These are phyloP conservation scores for Chrysocyon brachyurus DNA, from an alignment of 2,797 vertebrate species.

Conservation along the genomic window DNA sequence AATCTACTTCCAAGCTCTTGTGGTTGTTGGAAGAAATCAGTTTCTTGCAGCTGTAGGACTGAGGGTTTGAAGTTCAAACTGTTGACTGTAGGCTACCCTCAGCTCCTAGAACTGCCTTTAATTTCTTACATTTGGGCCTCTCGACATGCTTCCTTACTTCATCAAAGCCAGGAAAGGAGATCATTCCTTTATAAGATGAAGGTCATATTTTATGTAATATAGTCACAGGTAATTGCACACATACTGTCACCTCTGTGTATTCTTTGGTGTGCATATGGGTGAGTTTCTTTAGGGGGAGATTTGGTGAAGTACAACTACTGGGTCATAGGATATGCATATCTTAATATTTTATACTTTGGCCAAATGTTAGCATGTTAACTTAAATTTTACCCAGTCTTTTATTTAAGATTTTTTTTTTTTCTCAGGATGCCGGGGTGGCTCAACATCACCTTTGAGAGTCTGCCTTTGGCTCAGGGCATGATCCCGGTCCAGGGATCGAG, in stretches of 20 bases:
- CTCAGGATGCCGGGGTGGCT: neutral
- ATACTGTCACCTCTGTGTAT: neutral
- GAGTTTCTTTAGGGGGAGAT: neutral
- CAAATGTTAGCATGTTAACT: conserved; percentile 20
- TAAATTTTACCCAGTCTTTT: conserved; percentile 38
- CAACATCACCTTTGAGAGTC: too few species aligned
- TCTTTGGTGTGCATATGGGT: neutral
- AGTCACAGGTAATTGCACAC: neutral
- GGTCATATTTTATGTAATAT: neutral
- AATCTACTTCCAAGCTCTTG: neutral
- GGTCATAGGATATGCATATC: neutral
- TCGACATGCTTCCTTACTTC: neutral
- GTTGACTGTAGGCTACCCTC: neutral
- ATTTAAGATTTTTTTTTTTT: conserved; percentile 31
- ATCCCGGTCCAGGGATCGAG: too few species aligned
- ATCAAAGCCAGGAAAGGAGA: neutral
- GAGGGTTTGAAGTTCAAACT: neutral
- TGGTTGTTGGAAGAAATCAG: neutral
- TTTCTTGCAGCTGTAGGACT: neutral
- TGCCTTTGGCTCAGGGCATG: too few species aligned
- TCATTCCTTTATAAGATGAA: conserved; percentile 5
- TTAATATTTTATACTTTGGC: conserved; percentile 53
- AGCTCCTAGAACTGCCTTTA: neutral
- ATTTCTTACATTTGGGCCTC: neutral
- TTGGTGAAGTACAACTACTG: neutral